Evolutionary conservation across 2,113 vertebrate species (phyloP), one percentile per base, ranked within the genome.

Genomic region (Climacteris rufus): DNA sequence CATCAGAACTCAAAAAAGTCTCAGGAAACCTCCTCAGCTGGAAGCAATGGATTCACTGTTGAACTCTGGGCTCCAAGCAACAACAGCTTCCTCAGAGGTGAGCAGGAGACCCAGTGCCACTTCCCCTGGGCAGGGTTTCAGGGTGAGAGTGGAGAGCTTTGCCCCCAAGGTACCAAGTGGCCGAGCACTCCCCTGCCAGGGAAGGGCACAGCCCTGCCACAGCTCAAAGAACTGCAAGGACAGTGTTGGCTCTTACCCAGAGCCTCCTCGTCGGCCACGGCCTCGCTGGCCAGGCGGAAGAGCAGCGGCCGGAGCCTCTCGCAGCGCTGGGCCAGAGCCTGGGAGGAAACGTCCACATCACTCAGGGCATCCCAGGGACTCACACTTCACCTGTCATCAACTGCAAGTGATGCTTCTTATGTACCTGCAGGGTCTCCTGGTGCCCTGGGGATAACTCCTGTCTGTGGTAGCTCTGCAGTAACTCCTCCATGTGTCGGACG

Each of bases 251-350:
- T 79, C 90, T 85, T 95, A 98, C 98, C 98, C 12, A 99, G 97
- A 2, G 98, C 98, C 1, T 96, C 97, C 2, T 99, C 98, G 0
- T 99, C 98, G 3, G 99, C 98, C 3, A 94, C 95, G 0, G 98
- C 98, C 81, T 99, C 98, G 1, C 98, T 98, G 33, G 99, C 99
- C 49, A 99, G 97, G 50, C 99, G 98, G 89, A 99, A 99, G 13
- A 99, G 98, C 54, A 97, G 98, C 3, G 98, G 98, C 88, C 98
- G 97, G 89, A 99, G 98, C 80, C 97, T 98, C 90, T 99, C 98
- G 27, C 98, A 99, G 76, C 96, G 97, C 65, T 98, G 98, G 24
- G 95, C 98, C 53, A 98, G 64, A 3, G 53, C 89, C 99, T 99
- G 68, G 42, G 91, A 71, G 47, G 33, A 91, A 72, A 71, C 0